phyloP scores from a whole-genome alignment of 2,888 invertebrate genomes.

The Polyommatus icarus region DNA sequence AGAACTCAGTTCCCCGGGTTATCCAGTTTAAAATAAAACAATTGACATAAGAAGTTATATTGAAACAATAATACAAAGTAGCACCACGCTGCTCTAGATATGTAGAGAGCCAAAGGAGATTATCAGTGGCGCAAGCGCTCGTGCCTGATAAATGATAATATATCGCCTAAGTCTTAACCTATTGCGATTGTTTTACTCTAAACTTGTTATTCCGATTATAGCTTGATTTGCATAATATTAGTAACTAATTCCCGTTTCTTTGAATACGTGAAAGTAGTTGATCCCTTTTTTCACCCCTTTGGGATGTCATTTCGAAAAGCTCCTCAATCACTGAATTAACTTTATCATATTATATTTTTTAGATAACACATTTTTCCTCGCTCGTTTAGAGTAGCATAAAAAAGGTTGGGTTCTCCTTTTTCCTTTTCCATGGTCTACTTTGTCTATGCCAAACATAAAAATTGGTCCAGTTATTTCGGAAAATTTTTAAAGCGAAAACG shows the following conservation, averaged over 20 bases:
- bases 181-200: neutral
- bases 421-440: neutral
- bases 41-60: neutral
- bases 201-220: conserved; percentile 9
- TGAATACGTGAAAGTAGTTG: too few species aligned
- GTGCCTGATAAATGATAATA: conserved; percentile 26
- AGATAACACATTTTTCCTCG: too few species aligned
- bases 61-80: neutral
- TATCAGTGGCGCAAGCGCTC: conserved; percentile 25
- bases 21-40: neutral
- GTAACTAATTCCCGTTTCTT: too few species aligned
- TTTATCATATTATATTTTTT: too few species aligned
- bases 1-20: too few species aligned
- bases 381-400: neutral
- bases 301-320: too few species aligned
- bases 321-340: too few species aligned
- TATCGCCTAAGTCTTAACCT: conserved; percentile 3
- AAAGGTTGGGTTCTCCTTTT: neutral
- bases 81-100: neutral
- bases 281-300: too few species aligned
- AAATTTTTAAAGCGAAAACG: too few species aligned
- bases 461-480: neutral
- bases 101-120: neutral
- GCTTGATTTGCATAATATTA: neutral
- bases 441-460: neutral